Percentiles rank a stretch among this genome's conserved stretches.
Conservation (phyloP, 2,113 vertebrate species). For the Tautogolabrus adspersus region DNA sequence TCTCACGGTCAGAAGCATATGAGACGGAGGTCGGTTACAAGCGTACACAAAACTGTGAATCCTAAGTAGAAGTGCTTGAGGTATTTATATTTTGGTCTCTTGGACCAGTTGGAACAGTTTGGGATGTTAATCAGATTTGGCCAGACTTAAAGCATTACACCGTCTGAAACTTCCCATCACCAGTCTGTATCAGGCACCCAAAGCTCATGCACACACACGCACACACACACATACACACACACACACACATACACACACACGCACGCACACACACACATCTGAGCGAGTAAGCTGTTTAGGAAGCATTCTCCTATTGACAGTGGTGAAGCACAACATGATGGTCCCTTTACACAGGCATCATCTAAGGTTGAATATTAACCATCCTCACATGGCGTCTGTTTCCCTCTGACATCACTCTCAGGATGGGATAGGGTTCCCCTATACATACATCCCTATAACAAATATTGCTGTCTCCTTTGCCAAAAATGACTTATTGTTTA, state of each 20-base stretch:
- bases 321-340: background rate
- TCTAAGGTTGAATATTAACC: too few species aligned
- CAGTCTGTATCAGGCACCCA: constrained; percentile 56
- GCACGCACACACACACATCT: background rate
- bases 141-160: constrained; percentile 67
- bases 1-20: background rate
- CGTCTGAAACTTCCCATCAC: constrained; percentile 54
- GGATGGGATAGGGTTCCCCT: too few species aligned
- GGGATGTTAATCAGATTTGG: constrained; percentile 64
- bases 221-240: background rate
- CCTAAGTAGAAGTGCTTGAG: background rate
- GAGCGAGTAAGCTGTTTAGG: constrained; percentile 43
- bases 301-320: constrained; percentile 18
- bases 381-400: background rate
- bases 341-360: too few species aligned
- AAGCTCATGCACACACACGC: constrained; percentile 29
- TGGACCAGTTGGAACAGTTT: constrained; percentile 33
- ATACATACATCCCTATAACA: too few species aligned
- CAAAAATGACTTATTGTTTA: too few species aligned
- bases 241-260: background rate
- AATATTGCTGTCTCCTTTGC: too few species aligned
- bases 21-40: background rate
- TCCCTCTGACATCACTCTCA: background rate
- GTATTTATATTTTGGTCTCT: constrained; percentile 36
- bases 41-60: background rate